Evolutionary conservation across 2,113 vertebrate genomes (phyloP).

Genomic region (Grammomys surdaster): DNA sequence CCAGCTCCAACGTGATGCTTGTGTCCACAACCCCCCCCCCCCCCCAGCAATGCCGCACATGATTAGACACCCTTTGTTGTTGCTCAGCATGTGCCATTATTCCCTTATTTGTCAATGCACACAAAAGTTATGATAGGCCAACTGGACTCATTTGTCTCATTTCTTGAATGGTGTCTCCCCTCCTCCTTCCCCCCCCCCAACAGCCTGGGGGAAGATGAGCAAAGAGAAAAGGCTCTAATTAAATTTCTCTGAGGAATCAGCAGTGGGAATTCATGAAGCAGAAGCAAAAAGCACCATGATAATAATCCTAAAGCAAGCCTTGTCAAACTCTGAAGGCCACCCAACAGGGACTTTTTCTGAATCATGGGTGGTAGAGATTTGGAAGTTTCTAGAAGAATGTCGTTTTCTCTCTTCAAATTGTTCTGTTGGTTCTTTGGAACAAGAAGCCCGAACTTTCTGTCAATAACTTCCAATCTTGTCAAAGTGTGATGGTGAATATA

Average conservation of each 20-base stretch:
- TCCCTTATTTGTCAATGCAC: conserved; percentile 49
- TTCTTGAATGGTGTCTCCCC: conserved; percentile 21
- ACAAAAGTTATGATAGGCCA: background rate
- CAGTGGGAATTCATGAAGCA: conserved; percentile 57
- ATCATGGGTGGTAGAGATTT: background rate
- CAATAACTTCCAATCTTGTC: background rate
- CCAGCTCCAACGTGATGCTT: background rate
- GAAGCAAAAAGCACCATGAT: conserved; percentile 11
- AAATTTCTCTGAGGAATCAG: conserved; percentile 55
- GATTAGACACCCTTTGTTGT: background rate
- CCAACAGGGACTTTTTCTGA: background rate
- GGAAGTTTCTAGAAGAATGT: conserved; percentile 33
- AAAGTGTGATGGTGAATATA: background rate
- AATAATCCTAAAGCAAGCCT: conserved; percentile 32
- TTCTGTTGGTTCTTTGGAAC: background rate
- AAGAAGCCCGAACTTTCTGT: background rate
- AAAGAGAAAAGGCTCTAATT: conserved; percentile 46
- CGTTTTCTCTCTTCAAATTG: background rate
- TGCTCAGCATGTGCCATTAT: conserved; percentile 36
- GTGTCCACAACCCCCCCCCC: background rate
- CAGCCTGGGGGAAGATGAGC: background rate
- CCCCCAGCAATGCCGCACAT: background rate
- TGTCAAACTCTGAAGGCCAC: conserved; percentile 6
- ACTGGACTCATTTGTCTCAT: conserved; percentile 27
- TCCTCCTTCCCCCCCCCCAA: too few species aligned